A percentile compares a stretch with the other conserved stretches of the same genome.
phyloP scores from a whole-genome alignment of 2,888 invertebrate species.

The Ophonus ardosiacus region DNA sequence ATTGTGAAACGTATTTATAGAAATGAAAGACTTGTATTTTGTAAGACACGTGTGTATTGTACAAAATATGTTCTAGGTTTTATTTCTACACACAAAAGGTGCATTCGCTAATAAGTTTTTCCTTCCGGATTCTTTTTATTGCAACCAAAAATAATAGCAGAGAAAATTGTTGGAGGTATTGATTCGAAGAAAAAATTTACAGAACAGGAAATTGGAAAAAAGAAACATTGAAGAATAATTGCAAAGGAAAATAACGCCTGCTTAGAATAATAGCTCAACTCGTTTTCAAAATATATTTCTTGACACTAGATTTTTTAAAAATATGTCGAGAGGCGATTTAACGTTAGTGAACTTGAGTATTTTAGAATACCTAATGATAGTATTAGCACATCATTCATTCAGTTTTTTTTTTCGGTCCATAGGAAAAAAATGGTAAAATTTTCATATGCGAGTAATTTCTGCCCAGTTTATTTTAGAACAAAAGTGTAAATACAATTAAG shows the following conservation, averaged over 20 bases:
- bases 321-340: too few species aligned
- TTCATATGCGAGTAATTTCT: too few species aligned
- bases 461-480: too few species aligned
- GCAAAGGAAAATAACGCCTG: neutral
- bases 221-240: neutral
- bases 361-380: too few species aligned
- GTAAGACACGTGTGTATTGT: slow-evolving; percentile 21
- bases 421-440: too few species aligned
- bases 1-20: slow-evolving; percentile 38
- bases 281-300: too few species aligned
- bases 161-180: neutral
- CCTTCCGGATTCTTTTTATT: neutral
- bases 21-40: slow-evolving; percentile 41
- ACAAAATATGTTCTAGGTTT: slow-evolving; percentile 30
- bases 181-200: neutral
- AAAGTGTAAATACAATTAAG: too few species aligned
- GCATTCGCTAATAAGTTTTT: slow-evolving; percentile 12
- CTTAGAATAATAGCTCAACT: neutral
- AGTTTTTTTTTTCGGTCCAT: too few species aligned
- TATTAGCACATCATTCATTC: too few species aligned
- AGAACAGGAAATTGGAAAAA: neutral
- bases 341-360: too few species aligned
- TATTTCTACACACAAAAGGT: slow-evolving; percentile 8
- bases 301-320: too few species aligned
- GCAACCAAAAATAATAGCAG: neutral